Conservation (phyloP, 2,113 vertebrate genomes). For the Castor canadensis region DNA sequence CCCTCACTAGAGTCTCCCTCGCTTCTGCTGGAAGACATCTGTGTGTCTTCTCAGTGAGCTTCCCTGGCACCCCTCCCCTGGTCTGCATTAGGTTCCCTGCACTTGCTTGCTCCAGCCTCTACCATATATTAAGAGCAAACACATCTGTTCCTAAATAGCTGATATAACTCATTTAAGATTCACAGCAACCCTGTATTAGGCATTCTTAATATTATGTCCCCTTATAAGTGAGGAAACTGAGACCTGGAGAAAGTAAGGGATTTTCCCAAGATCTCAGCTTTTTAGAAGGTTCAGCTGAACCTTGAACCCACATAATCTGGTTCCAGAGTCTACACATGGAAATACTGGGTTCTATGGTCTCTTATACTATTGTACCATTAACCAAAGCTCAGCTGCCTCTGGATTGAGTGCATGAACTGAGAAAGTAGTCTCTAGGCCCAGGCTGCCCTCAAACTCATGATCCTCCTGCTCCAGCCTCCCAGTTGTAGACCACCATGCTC, state of each 20-base stretch:
- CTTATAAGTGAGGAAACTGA: background rate
- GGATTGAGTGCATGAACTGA: background rate
- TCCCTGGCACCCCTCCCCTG: background rate
- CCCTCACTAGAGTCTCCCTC: background rate
- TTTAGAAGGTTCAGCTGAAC: background rate
- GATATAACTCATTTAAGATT: background rate
- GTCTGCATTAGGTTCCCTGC: background rate
- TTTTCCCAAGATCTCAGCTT: background rate
- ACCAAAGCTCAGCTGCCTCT: too few species aligned
- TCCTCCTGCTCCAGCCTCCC: too few species aligned
- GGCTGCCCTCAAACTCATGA: too few species aligned
- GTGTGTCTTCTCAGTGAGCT: background rate
- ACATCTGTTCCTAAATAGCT: background rate
- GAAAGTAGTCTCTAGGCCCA: too few species aligned
- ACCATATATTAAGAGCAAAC: background rate
- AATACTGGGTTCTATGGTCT: background rate
- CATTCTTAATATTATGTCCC: background rate
- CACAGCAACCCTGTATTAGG: fast-evolving
- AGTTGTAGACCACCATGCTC: too few species aligned
- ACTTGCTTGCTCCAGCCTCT: background rate
- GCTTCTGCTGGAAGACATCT: background rate
- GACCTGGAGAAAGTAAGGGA: background rate
- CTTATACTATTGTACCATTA: background rate
- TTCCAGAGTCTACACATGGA: background rate
- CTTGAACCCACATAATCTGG: background rate